Evolutionary conservation across 2,113 vertebrate genomes (phyloP), one percentile per base, ranked within the genome.

Genomic region (Dascyllus trimaculatus): DNA sequence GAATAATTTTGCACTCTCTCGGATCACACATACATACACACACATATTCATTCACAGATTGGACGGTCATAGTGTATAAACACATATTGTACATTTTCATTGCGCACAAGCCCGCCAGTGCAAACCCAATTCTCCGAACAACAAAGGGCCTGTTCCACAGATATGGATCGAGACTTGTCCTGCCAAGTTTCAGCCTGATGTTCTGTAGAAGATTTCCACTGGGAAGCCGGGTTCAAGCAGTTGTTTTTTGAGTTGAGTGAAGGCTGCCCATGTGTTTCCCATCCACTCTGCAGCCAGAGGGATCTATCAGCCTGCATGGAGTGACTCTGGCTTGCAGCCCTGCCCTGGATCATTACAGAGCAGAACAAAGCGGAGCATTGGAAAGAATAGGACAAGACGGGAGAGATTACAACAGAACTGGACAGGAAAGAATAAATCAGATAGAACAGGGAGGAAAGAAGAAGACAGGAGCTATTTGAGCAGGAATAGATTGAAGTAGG

Each of bases 241-340:
- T 85, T 85, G 88, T 85, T 90, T 85, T 69, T 80, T 54, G 64
- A 71, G 82, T 71, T 70, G 78, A 80, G 70, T 73, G 84, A 87
- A 86, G 79, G 81, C 89, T 84, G 82, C 84, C 88, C 92, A 93
- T 94, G 90, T 94, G 92, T 93, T 94, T 94, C 85, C 86, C 91
- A 92, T 94, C 89, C 87, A 78, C 84, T 77, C 63, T 78, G 80
- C 78, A 89, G 87, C 85, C 85, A 82, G 72, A 84, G 88, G 85
- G 91, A 88, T 92, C 84, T 66, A 71, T 82, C 88, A 57, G 80
- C 64, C 79, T 73, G 82, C 59, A 53, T 72, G 78, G 80, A 91
- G 76, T 49, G 70, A 91, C 83, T 83, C 86, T 90, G 90, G 88
- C 84, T 78, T 75, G 70, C 79, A 74, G 85, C 85, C 61, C 60